phyloP scores from a whole-genome alignment of 2,797 vertebrate genomes.

The Sebastes hopkinsi region DNA sequence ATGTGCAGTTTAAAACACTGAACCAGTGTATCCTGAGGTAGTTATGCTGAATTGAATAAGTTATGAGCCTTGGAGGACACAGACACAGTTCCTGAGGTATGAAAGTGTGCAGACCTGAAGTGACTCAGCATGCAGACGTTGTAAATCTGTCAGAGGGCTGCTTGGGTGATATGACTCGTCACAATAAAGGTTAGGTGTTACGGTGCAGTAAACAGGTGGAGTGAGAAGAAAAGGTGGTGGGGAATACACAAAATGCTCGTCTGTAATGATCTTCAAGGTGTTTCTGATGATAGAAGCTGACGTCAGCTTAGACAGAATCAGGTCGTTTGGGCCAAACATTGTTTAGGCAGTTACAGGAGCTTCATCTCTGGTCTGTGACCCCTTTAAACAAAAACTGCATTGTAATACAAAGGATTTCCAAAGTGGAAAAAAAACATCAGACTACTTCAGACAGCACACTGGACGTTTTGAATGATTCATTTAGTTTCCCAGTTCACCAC shows the following conservation, averaged over 20 bases:
- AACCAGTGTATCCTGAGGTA: conserved; percentile 3
- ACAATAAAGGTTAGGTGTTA: conserved; percentile 21
- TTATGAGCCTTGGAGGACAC: conserved; percentile 45
- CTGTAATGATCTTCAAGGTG: neutral
- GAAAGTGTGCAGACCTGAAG: conserved; percentile 38
- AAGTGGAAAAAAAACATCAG: neutral
- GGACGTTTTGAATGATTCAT: conserved; percentile 23
- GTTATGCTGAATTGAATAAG: conserved; percentile 28
- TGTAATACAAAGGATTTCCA: neutral
- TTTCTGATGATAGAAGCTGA: neutral
- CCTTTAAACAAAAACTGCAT: neutral
- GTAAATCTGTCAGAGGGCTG: conserved; percentile 55
- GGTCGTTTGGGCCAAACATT: neutral
- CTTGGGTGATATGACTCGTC: conserved; percentile 19
- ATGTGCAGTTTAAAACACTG: neutral
- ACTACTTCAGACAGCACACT: neutral
- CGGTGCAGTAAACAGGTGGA: conserved; percentile 11
- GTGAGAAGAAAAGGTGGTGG: neutral
- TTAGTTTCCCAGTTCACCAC: conserved; percentile 64
- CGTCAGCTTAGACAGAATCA: neutral
- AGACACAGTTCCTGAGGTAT: conserved; percentile 41
- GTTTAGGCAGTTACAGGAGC: neutral
- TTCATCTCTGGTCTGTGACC: neutral
- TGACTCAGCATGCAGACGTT: conserved; percentile 30
- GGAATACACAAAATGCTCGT: neutral